Base-by-base conservation (phyloP, 2,113 vertebrate genomes). In the Heteronetta atricapilla region DNA sequence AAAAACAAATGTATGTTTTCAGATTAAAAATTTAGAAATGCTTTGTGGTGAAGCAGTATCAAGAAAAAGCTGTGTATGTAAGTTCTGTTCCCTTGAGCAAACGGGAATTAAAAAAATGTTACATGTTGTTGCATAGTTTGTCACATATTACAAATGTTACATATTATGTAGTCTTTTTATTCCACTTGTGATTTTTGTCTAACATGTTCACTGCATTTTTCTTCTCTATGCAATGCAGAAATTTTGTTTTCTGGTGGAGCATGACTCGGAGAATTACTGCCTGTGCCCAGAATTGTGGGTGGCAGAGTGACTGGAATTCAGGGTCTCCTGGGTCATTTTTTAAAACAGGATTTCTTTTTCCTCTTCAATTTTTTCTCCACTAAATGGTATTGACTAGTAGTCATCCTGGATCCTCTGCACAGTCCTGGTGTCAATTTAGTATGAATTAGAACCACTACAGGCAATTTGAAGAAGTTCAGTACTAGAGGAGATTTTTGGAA, bases 401-500 rank as follows among this genome's bases (percentile, higher is more conserved):
- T 7, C 13, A 55, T 40, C 25, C 11, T 62, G n/a, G 7, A 16
- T 69, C 29, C 34, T 78, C 52, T 58, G 8, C 40, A 18, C 12
- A 64, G 21, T 81, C n/a, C 59, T 74, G 7, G 3, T 84, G 10
- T 25, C 56, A 34, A 12, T 64, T 75, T 28, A 64, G 17, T 64
- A 55, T 62, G 53, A 33, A 11, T 69, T 73, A 20, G 40, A 72
- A 90, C 38, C 13, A 33, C 58, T n/a, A 5, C 15, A 26, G 42
- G 70, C 42, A 40, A 5, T 40, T 56, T 22, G 52, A 67, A 28
- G 25, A 79, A 28, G 8, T 23, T 69, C 15, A 5, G 7, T 72
- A 1, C 0, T 44, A 14, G 10, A 9, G 2, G 22, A 17, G 8
- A 53, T 2, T 82, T 63, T 14, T 0, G 3, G 56, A 84, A 14